Conservation (phyloP, 2,888 invertebrate species). For the Platycheirus albimanus region DNA sequence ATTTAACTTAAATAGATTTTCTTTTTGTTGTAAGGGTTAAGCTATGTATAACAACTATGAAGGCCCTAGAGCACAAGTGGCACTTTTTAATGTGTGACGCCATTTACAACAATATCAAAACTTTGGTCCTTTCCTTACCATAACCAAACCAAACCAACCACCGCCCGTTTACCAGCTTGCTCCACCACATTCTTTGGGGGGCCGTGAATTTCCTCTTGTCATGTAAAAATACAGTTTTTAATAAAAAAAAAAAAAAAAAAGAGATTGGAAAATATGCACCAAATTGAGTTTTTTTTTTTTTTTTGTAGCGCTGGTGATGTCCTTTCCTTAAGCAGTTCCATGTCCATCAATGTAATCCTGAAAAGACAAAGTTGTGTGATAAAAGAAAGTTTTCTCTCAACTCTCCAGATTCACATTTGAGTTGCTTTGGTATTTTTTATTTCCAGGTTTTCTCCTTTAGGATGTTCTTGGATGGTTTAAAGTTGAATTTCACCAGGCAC, state of each 20-base stretch:
- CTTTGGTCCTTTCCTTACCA: constrained; percentile 26
- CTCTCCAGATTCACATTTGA: constrained; percentile 67
- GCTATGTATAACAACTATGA: constrained; percentile 19
- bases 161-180: neutral
- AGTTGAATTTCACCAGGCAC: constrained; percentile 3
- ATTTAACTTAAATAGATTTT: constrained; percentile 67
- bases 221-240: constrained; percentile 39
- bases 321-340: constrained; percentile 64
- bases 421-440: constrained; percentile 43
- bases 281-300: constrained; percentile 50
- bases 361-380: constrained; percentile 71
- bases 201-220: constrained; percentile 16
- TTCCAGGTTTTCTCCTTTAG: constrained; percentile 11
- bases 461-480: neutral
- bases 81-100: constrained; percentile 70
- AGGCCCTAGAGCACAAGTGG: constrained; percentile 50
- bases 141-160: neutral
- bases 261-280: constrained; percentile 40
- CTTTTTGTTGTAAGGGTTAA: constrained; percentile 48
- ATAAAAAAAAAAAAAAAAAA: neutral
- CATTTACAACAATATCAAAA: constrained; percentile 74
- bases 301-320: constrained; percentile 4
- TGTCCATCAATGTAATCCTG: constrained; percentile 69
- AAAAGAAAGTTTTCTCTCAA: constrained; percentile 64
- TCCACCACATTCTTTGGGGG: constrained; percentile 17